Evolutionary conservation across 2,113 vertebrate genomes (phyloP).

Genomic region (Callipepla californica): DNA sequence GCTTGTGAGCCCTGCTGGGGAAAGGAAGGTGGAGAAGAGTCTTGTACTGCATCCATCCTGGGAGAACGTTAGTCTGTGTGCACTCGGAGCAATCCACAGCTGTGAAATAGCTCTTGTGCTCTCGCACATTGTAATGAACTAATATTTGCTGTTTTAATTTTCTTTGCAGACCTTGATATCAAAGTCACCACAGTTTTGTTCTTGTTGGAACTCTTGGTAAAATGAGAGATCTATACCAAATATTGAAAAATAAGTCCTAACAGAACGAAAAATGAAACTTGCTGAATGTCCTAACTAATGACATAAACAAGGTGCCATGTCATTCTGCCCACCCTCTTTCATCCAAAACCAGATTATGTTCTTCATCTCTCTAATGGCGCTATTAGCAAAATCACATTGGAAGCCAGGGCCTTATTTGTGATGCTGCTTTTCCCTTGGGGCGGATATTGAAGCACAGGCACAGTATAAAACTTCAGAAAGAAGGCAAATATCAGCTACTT

Average conservation of each 20-base stretch:
- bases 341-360: constrained; percentile 35
- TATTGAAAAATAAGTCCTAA: constrained; percentile 20
- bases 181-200: constrained; percentile 38
- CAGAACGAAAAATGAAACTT: constrained; percentile 42
- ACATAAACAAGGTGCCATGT: constrained; percentile 18
- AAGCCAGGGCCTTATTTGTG: constrained; percentile 51
- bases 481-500: constrained; percentile 58
- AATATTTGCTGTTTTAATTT: constrained; percentile 66
- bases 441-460: constrained; percentile 12
- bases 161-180: constrained; percentile 52
- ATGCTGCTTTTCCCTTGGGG: constrained; percentile 44
- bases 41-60: background rate
- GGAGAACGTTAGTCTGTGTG: background rate
- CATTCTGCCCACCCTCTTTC: constrained; percentile 9
- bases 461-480: constrained; percentile 65
- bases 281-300: background rate
- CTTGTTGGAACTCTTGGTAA: background rate
- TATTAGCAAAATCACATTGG: constrained; percentile 34
- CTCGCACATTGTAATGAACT: constrained; percentile 38
- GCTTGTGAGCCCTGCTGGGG: background rate
- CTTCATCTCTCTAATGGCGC: constrained; percentile 41
- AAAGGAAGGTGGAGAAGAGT: background rate
- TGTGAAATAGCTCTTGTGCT: background rate
- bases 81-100: background rate
- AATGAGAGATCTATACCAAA: constrained; percentile 54